These are phyloP conservation scores for Cnemophilus loriae DNA, from an alignment of 2,113 vertebrate species.

Conservation along the genomic window DNA sequence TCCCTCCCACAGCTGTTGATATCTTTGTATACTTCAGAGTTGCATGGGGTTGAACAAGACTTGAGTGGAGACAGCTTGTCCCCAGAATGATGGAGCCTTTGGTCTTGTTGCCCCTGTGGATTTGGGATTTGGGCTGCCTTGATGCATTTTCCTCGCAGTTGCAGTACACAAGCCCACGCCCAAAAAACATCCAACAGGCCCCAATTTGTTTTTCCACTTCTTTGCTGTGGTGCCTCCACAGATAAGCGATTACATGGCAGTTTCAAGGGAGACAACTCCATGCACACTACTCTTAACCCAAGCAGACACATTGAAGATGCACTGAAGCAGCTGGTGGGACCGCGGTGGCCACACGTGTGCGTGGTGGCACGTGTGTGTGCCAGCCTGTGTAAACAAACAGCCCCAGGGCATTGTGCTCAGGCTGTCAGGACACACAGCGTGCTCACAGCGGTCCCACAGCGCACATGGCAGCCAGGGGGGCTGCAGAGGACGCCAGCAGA, in stretches of 20 bases:
- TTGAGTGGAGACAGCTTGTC: background rate
- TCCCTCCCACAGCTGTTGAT: background rate
- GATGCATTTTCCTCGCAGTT: background rate
- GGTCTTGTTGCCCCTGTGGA: background rate
- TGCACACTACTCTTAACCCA: background rate
- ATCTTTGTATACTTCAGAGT: background rate
- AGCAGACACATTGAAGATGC: background rate
- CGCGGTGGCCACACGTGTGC: background rate
- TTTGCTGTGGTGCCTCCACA: background rate
- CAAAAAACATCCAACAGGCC: background rate
- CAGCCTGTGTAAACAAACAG: constrained; percentile 59
- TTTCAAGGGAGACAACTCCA: background rate
- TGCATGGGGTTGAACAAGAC: background rate
- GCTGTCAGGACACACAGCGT: background rate
- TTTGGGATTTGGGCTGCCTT: background rate
- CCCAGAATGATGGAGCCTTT: background rate
- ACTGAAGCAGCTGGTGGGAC: background rate
- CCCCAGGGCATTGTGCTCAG: background rate
- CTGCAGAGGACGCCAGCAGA: background rate
- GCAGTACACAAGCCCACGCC: background rate
- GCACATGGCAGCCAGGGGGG: background rate
- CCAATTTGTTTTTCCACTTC: background rate
- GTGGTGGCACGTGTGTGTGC: background rate
- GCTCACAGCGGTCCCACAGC: background rate
- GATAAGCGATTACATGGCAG: background rate